A percentile compares a stretch with the other conserved stretches of the same genome.
Evolutionary conservation across 2,888 invertebrate species (phyloP).

Genomic region (Calliphora vomitoria): DNA sequence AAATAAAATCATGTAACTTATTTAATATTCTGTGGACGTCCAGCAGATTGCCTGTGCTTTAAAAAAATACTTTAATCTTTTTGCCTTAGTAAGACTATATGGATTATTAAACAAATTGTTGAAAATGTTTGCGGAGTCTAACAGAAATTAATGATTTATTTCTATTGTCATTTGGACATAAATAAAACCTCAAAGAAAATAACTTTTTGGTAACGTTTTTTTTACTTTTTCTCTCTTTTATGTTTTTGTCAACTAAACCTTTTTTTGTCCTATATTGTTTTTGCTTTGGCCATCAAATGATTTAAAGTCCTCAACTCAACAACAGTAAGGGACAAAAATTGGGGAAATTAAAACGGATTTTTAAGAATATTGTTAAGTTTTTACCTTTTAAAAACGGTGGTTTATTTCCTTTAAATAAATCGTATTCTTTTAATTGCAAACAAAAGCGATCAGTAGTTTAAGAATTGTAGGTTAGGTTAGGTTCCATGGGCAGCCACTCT

Average conservation of each 20-base stretch:
- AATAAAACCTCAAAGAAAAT: constrained; percentile 18
- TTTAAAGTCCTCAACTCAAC: not conserved
- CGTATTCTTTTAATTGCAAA: too few relatives aligned
- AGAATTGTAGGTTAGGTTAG: too few relatives aligned
- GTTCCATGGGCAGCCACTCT: too few relatives aligned
- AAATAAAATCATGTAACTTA: too few relatives aligned
- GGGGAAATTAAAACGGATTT: too few relatives aligned
- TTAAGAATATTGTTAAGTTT: too few relatives aligned
- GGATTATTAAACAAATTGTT: not conserved
- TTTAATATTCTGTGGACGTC: too few relatives aligned
- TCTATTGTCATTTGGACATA: not conserved
- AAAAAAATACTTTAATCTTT: not conserved
- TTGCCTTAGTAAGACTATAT: not conserved
- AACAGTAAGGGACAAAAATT: constrained; percentile 4
- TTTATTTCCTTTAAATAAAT: too few relatives aligned
- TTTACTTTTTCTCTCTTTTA: constrained; percentile 5
- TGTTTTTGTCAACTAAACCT: constrained; percentile 3
- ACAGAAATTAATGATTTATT: constrained; percentile 38
- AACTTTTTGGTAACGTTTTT: not conserved
- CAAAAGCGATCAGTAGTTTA: too few relatives aligned
- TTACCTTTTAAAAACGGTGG: too few relatives aligned
- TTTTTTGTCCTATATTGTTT: not conserved
- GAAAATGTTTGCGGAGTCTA: not conserved
- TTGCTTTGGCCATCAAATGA: not conserved
- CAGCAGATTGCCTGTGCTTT: too few relatives aligned